Evolutionary conservation across 23 tunicate genomes (phyloP), one percentile per base, ranked within the genome.

Genomic region (Ciona savignyi): DNA sequence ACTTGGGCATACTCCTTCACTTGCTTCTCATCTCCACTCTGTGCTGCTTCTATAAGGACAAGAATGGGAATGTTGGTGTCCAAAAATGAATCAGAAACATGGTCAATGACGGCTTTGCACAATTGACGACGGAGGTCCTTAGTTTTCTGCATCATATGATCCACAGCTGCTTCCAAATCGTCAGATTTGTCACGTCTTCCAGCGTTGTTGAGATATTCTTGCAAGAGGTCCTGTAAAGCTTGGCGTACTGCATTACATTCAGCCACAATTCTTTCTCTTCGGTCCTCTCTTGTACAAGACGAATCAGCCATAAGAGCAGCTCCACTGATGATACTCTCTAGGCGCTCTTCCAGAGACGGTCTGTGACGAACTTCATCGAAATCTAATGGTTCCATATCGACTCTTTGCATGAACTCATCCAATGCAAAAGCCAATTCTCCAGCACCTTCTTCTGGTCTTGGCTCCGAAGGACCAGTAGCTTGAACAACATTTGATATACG

Each of bases 261-360:
- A 23, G 95, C 95, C 0, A 94, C 99, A 34, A 94, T 93, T 80
- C 99, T 74, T 60, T 94, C 99, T 6, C 99, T 68, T n/a, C 99
- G 70, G 61, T 87, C 99, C 22, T 94, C 99, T 74, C 99, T 82
- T 0, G 99, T 94, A 60, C 99, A 94, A 2, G 95, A 87, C 22
- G 99, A 87, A 79, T 94, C 99, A 24, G 99, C 99, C 99, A 94
- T 94, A 24, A 94, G 62, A 23, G 99, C 99, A 1, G 99, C 99
- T 19, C 99, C 99, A 71, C 95, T 85, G 79, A 94, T 94, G 29
- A 94, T 94, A 33, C 99, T 87, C 73, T 94, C 99, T 72, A 94
- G 85, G 23, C 94, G 70, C 80, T 94, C 99, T 34, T 94, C 99
- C 65, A 94, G 67, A 11, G 95, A 78, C 30, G 99, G 99, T 23